Conservation (phyloP, 2,113 vertebrate species). For the Asarcornis scutulata region DNA sequence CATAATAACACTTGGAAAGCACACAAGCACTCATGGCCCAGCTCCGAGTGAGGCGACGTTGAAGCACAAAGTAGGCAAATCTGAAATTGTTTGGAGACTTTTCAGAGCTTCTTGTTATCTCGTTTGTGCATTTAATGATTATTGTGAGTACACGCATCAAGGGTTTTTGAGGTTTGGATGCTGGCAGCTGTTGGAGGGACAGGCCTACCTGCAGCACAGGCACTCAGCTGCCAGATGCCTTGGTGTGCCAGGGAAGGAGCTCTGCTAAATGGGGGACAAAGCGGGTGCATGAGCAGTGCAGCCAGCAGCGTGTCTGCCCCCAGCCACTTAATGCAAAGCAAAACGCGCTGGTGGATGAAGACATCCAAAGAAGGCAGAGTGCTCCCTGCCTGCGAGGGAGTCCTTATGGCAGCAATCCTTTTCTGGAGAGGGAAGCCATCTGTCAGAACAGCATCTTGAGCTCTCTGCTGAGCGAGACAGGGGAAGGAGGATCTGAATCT, state of each 20-base stretch:
- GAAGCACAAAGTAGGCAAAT: conserved; percentile 21
- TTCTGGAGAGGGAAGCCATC: background rate
- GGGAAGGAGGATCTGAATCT: background rate
- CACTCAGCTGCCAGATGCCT: too few species aligned
- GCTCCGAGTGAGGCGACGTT: background rate
- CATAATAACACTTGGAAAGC: background rate
- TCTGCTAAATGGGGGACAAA: background rate
- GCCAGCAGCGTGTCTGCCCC: background rate
- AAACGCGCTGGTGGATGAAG: background rate
- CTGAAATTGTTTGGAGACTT: conserved; percentile 7
- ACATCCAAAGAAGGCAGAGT: background rate
- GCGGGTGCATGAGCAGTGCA: background rate
- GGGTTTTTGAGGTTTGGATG: background rate
- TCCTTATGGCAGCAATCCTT: background rate
- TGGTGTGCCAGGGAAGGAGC: background rate
- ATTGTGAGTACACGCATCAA: background rate
- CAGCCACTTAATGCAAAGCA: fast-evolving
- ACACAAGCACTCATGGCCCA: background rate
- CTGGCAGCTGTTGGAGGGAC: background rate
- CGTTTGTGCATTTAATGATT: background rate
- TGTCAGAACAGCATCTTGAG: background rate
- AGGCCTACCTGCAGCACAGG: background rate
- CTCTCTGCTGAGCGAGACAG: background rate
- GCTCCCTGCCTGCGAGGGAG: background rate
- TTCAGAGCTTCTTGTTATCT: conserved; percentile 13